Evolutionary conservation across 2,888 invertebrate genomes (phyloP).

Genomic region (Lapara coniferarum): DNA sequence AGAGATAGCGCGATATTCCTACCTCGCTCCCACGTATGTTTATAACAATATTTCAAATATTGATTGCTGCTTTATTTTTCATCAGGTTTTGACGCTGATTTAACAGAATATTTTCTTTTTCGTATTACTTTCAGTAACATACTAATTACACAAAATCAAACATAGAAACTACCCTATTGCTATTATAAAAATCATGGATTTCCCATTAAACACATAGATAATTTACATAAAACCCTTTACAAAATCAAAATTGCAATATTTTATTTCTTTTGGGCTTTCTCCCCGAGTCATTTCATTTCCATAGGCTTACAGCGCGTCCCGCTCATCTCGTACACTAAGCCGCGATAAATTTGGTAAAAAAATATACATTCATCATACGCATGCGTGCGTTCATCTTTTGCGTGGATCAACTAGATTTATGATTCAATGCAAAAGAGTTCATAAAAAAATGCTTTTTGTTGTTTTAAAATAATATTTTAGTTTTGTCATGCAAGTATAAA

Average conservation of each 20-base stretch:
- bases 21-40: no score
- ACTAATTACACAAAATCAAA: no score
- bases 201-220: background rate
- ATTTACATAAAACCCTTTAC: background rate
- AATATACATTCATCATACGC: conserved; percentile 73
- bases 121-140: no score
- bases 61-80: no score
- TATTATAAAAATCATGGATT: background rate
- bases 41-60: no score
- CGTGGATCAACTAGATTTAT: conserved; percentile 73
- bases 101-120: no score
- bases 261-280: conserved; percentile 4
- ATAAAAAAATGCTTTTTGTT: conserved; percentile 6
- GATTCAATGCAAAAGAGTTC: conserved; percentile 40
- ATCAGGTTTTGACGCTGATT: no score
- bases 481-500: background rate
- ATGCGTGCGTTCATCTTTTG: conserved; percentile 61
- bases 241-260: conserved; percentile 13
- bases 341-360: conserved; percentile 64
- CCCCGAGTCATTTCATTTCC: conserved; percentile 26
- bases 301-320: conserved; percentile 13
- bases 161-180: no score
- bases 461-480: background rate
- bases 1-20: no score
- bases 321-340: conserved; percentile 27